Base-by-base conservation (phyloP, 2,113 vertebrate genomes). In the Sylvilagus bachmani region DNA sequence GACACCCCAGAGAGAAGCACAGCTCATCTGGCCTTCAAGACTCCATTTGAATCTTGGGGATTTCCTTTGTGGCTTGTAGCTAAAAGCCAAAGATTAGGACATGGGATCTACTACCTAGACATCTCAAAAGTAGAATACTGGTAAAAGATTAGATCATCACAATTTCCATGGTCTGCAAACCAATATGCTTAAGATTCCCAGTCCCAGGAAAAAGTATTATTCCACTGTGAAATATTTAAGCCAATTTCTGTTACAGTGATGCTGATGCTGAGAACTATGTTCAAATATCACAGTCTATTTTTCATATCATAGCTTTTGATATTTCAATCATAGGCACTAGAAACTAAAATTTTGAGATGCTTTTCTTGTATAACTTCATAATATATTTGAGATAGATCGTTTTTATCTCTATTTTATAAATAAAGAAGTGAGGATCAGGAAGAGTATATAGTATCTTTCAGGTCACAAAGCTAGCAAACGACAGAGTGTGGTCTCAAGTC, bases 261-360 rank as follows among this genome's bases (percentile, higher is more conserved):
- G 25, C 33, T 89, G 44, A 5, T 36, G 25, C 33, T 64, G 49
- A 89, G 75, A 8, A 58, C 29, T 74, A 6, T 21, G 13, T 91
- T 66, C 29, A 66, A 85, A 79, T 90, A 4, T 13, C 58, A 79
- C 2, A 84, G 11, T 17, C 29, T 25, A 19, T 70, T 96, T 95
- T 81, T 81, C 14, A 61, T 3, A 74, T 8, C 9, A 29, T 12
- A 79, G 86, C 16, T 89, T 95, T 27, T 55, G 11, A 10, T 81
- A 77, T 69, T 8, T 93, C 70, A 89, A 24, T 74, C n/a, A 62
- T 14, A 5, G 62, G 16, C 87, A 3, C 55, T 24, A 49, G 44
- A 21, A 89, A 24, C n/a, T 93, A 83, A 96, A 92, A 86, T 69
- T 29, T 66, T 77, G 27, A 91, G 62, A 22, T 91, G 61, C 10